phyloP scores from a whole-genome alignment of 2,797 vertebrate genomes.

The Melanotaenia trifasciata region DNA sequence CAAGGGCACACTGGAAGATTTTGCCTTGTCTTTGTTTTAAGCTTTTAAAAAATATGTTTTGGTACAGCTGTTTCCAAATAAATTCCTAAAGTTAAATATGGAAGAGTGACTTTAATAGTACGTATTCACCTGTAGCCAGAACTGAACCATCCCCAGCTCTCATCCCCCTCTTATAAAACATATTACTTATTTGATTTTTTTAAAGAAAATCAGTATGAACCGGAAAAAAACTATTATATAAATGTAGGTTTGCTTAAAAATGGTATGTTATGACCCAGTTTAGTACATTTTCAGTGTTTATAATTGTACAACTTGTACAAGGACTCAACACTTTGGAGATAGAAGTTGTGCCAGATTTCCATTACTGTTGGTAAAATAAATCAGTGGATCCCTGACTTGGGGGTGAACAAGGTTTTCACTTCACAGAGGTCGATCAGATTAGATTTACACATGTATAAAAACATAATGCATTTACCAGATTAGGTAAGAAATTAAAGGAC shows the following conservation, averaged over 20 bases:
- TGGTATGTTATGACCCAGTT: neutral
- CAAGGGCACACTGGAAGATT: neutral
- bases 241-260: no score
- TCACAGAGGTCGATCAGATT: neutral
- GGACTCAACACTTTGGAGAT: neutral
- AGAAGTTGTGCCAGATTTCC: neutral
- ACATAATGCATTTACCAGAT: neutral
- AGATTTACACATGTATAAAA: neutral
- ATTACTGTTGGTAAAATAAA: neutral
- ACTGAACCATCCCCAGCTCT: no score
- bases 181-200: no score
- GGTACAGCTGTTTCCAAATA: conserved; percentile 21
- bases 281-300: neutral
- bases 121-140: no score
- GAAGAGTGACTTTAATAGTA: no score
- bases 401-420: neutral
- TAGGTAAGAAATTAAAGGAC: no score
- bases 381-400: neutral
- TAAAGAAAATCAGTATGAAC: no score
- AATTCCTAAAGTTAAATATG: neutral
- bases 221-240: neutral
- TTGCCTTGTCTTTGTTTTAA: neutral
- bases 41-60: neutral
- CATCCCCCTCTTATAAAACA: no score
- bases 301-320: neutral